These are phyloP conservation scores for Nymphalis polychloros DNA, from an alignment of 2,888 invertebrate species.

Conservation along the genomic window DNA sequence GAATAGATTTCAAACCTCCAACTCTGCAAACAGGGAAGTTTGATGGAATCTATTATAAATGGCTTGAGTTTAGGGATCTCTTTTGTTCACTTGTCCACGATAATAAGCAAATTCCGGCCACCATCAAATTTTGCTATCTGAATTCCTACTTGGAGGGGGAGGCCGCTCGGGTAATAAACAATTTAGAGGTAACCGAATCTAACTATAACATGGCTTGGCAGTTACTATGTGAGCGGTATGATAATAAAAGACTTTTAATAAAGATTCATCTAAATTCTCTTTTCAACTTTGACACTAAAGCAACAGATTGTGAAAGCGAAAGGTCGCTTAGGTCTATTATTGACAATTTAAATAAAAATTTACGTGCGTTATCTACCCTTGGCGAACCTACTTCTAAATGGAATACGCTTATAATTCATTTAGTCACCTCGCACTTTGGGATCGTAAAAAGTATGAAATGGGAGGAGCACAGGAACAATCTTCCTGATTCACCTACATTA, in stretches of 20 bases:
- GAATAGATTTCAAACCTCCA: no score
- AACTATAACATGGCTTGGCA: slow-evolving; percentile 40
- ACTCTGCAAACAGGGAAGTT: slow-evolving; percentile 26
- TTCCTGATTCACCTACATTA: background rate
- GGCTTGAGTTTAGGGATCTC: slow-evolving; percentile 41
- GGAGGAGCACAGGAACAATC: background rate
- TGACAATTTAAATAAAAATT: background rate
- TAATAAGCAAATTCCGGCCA: slow-evolving; percentile 19
- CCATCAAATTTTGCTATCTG: slow-evolving; percentile 38
- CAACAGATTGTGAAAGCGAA: background rate
- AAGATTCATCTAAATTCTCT: slow-evolving; percentile 34
- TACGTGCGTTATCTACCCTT: background rate
- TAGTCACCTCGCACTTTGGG: background rate
- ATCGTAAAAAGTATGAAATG: background rate
- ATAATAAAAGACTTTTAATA: slow-evolving; percentile 38
- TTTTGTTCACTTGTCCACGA: slow-evolving; percentile 37
- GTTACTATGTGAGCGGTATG: slow-evolving; percentile 37
- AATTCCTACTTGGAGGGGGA: slow-evolving; percentile 37
- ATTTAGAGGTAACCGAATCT: slow-evolving; percentile 25
- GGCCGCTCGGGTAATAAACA: slow-evolving; percentile 33
- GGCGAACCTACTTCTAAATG: background rate
- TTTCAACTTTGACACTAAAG: no score
- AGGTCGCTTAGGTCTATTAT: background rate
- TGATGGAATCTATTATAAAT: slow-evolving; percentile 37
- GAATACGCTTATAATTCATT: background rate